phyloP scores from a whole-genome alignment of 1,140 invertebrate genomes.

The Macrocentrus cingulum region DNA sequence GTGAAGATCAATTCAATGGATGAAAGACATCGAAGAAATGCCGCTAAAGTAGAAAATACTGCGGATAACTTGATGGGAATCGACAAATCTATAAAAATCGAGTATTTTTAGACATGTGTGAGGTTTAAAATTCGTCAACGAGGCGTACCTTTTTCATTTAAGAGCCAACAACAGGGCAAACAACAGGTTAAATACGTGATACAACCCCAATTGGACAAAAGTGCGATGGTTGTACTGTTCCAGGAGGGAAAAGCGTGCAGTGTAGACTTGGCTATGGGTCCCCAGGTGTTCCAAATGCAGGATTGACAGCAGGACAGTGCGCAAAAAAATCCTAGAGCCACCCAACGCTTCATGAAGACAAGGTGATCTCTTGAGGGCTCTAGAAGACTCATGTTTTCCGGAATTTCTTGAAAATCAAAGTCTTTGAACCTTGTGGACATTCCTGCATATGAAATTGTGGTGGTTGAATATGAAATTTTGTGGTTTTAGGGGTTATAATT shows the following conservation, averaged over 20 bases:
- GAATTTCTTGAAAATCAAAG: not conserved
- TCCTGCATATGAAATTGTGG: not conserved
- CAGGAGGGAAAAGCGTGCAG: constrained; percentile 56
- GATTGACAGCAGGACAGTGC: constrained; percentile 36
- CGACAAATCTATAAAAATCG: constrained; percentile 33
- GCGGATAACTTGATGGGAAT: constrained; percentile 36
- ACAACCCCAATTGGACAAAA: constrained; percentile 60
- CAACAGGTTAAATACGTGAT: constrained; percentile 56
- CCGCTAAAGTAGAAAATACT: constrained; percentile 37
- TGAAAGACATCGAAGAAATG: constrained; percentile 39
- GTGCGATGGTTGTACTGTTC: constrained; percentile 53
- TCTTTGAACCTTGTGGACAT: not conserved
- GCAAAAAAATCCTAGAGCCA: constrained; percentile 37
- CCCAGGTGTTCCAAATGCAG: constrained; percentile 61
- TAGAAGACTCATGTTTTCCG: not conserved
- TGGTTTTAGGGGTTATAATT: too few relatives aligned
- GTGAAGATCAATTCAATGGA: constrained; percentile 35
- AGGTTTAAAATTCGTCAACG: too few relatives aligned
- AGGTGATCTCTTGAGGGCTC: not conserved
- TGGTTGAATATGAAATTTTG: too few relatives aligned
- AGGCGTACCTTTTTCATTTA: constrained; percentile 47
- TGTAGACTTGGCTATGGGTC: constrained; percentile 56
- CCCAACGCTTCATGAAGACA: constrained; percentile 34
- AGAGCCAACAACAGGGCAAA: constrained; percentile 55
- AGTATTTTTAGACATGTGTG: too few relatives aligned